Base-by-base conservation (phyloP, 2,888 invertebrate genomes). In the Penaeus monodon region DNA sequence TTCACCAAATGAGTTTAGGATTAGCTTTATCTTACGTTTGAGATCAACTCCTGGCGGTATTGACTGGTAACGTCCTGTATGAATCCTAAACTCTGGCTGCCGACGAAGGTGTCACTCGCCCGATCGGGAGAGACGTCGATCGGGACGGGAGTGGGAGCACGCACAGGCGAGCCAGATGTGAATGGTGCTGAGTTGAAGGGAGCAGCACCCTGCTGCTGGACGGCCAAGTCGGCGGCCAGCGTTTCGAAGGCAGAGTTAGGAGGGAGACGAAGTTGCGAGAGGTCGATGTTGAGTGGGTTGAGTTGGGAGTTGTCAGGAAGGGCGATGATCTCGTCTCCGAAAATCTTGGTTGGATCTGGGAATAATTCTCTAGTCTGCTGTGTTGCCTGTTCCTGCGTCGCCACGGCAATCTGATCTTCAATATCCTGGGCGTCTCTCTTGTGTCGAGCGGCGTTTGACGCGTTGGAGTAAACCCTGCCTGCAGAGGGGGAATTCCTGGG, bases 11-110 rank as follows among this genome's bases (percentile, higher is more conserved):
- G 20, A 73, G 73, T 73, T 12, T 38, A n/a, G 38, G 38, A 33
- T 22, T 73, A 73, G 73, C 24, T 38, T 2, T 57, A 57, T 73
- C 81, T 82, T 82, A 82, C 81, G 63, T 82, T 82, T 57, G 27
- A 73, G 29, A 73, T 29, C 17, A 73, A 24, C 22, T 57, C 63
- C 24, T 65, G 24, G 7, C 49, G 73, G 81, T 82, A 82, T 64
- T 82, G 81, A n/a, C 14, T 33, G 17, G 85, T 64, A 20, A 85
- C 85, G 44, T 85, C 85, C 20, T 85, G 79, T 65, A 85, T 80
- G 17, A 65, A 6, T 20, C 85, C 85, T 44, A 24, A 79, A n/a
- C 64, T n/a, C 63, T 29, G 44, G 24, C 70, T 81, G 29, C 63
- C 44, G 6, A 57, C 6, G 22, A 68, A 12, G 38, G 81, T 17